Evolutionary conservation across 2,888 invertebrate species (phyloP).

Genomic region (Aphelenchoides bicaudatus): DNA sequence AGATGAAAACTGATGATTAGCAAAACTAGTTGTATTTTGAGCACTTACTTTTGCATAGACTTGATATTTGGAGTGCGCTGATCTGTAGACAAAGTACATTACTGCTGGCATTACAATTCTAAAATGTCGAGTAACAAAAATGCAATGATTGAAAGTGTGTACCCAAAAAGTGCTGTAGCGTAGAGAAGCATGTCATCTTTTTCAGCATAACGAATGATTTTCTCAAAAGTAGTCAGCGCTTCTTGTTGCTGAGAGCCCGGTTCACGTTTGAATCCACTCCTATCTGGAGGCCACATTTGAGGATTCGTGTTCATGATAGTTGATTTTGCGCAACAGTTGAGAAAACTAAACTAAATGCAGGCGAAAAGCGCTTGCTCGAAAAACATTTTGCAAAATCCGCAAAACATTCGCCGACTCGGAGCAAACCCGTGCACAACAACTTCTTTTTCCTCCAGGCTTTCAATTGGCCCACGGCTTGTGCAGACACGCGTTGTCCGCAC

Average conservation of each 20-base stretch:
- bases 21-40: background rate
- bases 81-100: constrained; percentile 48
- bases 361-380: too few species aligned
- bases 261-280: constrained; percentile 17
- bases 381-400: too few species aligned
- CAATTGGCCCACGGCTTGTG: too few species aligned
- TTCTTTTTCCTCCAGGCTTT: too few species aligned
- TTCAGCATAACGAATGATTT: constrained; percentile 27
- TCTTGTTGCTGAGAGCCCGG: background rate
- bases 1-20: background rate
- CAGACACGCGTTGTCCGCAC: too few species aligned
- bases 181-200: constrained; percentile 54
- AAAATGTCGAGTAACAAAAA: too few species aligned
- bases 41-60: constrained; percentile 38
- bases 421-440: too few species aligned
- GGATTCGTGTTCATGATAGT: too few species aligned
- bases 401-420: too few species aligned
- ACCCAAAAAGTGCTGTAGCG: constrained; percentile 50
- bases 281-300: constrained; percentile 15
- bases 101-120: constrained; percentile 52
- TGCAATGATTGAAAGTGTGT: too few species aligned
- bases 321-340: too few species aligned
- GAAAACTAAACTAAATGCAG: too few species aligned
- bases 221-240: constrained; percentile 21
- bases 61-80: constrained; percentile 43